phyloP scores from a whole-genome alignment of 1,140 invertebrate genomes.

The Stratiolaelaps scimitus region DNA sequence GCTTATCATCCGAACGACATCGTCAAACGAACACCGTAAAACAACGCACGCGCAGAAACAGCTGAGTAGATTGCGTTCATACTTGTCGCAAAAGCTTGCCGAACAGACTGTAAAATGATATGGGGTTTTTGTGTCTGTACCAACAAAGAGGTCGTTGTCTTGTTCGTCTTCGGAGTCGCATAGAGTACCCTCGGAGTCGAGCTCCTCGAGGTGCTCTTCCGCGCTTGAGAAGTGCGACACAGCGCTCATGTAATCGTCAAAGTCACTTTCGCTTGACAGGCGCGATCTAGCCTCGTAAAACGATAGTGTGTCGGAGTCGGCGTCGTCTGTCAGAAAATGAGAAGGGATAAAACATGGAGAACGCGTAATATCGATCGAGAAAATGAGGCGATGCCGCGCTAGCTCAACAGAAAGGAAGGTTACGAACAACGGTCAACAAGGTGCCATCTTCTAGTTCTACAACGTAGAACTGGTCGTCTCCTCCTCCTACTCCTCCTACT shows the following conservation, averaged over 20 bases:
- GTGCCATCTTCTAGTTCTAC: background rate
- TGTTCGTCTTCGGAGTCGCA: constrained; percentile 10
- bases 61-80: too few relatives aligned
- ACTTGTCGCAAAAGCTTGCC: too few relatives aligned
- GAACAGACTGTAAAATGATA: too few relatives aligned
- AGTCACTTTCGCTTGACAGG: constrained; percentile 6
- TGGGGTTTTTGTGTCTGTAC: background rate
- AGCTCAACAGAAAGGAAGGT: background rate
- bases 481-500: background rate
- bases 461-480: background rate
- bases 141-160: background rate
- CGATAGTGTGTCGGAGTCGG: constrained; percentile 5
- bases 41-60: too few relatives aligned
- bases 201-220: too few relatives aligned
- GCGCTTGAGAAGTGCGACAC: constrained; percentile 5
- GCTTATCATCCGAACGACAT: too few relatives aligned
- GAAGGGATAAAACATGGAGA: background rate
- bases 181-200: background rate
- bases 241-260: constrained; percentile 8
- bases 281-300: constrained; percentile 17
- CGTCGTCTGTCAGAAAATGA: background rate
- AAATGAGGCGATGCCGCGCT: too few relatives aligned
- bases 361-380: background rate
- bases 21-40: too few relatives aligned
- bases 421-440: background rate